Evolutionary conservation across 1,140 invertebrate species (phyloP), one percentile per base, ranked within the genome.

Genomic region (Drosophila elegans): DNA sequence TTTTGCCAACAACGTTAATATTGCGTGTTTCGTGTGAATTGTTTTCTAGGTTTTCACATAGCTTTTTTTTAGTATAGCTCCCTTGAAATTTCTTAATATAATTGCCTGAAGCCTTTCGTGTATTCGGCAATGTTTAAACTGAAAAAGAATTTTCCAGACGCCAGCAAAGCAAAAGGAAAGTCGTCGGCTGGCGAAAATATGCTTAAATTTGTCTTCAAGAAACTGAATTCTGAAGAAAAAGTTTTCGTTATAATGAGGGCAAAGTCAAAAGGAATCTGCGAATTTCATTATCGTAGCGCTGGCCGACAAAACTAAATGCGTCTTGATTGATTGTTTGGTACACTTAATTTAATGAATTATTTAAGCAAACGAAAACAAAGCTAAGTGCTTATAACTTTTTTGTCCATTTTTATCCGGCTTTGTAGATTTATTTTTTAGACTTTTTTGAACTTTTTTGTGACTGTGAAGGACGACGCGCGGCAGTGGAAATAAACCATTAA

Each of bases 311-410:
- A 82, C 78, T 88, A 83, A 88, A 86, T 76, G 75, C 79, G 48
- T 46, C 71, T 82, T 86, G 83, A 86, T 86, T 86, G 83, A 86
- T 86, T 86, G 83, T 83, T 88, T 42, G 57, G 75, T 71, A 79
- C 86, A 86, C 83, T 86, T 86, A 86, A 86, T 88, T 86, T 86
- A 86, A 86, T 86, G 83, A 86, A 88, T 86, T 86, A 86, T 86
- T 86, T 88, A 88, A 80, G 71, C 71, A 83, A 82, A 79, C 53
- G 74, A 78, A 69, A 78, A 51, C 59, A 69, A 74, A 61, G 44
- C 67, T 46, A 66, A 82, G 76, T 76, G 83, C 83, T 76, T 69
- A 79, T 76, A 73, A 82, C 82, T 78, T 85, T 80, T 78, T 68
- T 68, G 49, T 46, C 13, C 21, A 13, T 53, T 49, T 75, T 63